Percentiles rank a stretch among this genome's conserved stretches.
These are phyloP conservation scores for Eulemur coronatus DNA, from an alignment of 2,797 vertebrate species.

Conservation along the genomic window DNA sequence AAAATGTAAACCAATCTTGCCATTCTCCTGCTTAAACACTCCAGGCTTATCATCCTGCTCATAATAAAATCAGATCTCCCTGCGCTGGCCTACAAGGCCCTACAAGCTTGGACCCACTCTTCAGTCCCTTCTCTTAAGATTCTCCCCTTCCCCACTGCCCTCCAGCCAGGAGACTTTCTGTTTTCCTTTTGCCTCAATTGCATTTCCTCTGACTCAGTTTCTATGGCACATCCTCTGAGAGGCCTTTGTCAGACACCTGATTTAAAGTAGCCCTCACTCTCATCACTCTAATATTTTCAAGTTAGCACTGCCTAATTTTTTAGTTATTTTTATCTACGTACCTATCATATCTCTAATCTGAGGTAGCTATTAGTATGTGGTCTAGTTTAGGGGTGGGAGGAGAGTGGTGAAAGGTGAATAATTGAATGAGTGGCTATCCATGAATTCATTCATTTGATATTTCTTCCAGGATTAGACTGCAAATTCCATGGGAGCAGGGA, in stretches of 20 bases:
- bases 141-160: background rate
- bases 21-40: background rate
- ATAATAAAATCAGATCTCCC: background rate
- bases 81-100: background rate
- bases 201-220: background rate
- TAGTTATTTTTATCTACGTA: background rate
- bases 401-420: background rate
- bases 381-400: background rate
- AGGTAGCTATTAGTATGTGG: background rate
- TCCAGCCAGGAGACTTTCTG: background rate
- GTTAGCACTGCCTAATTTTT: background rate
- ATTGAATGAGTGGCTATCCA: background rate
- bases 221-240: background rate
- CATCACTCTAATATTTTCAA: background rate
- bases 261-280: background rate
- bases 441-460: conserved; percentile 2
- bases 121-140: background rate
- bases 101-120: background rate
- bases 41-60: background rate
- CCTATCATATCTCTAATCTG: background rate
- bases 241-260: background rate
- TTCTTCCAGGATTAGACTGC: background rate
- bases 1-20: background rate
- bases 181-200: background rate
- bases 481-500: background rate